Evolutionary conservation across 1,140 invertebrate species (phyloP).

Genomic region (Andrena cerasifolii): DNA sequence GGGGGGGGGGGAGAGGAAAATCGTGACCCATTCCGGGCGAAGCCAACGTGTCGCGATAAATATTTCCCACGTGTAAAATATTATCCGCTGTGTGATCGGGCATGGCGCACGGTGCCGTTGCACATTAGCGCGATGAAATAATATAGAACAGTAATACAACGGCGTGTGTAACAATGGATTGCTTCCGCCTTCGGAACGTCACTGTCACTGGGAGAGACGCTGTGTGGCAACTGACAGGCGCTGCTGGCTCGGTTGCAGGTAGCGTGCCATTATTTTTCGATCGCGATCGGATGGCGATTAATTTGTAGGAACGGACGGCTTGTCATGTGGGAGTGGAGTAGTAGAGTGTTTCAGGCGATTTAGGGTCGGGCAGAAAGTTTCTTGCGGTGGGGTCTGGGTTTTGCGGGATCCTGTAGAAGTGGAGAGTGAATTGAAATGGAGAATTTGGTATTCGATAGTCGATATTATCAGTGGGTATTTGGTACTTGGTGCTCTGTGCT

Average conservation of each 20-base stretch:
- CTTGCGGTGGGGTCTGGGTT: too few species aligned
- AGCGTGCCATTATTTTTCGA: constrained; percentile 1
- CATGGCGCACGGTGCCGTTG: neutral
- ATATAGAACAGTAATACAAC: constrained; percentile 13
- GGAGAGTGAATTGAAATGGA: too few species aligned
- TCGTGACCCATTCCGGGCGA: constrained; percentile 7
- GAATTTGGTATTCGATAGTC: too few species aligned
- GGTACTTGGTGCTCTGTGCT: too few species aligned
- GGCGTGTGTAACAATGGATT: constrained; percentile 9
- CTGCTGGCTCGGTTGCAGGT: too few species aligned
- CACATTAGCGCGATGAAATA: constrained; percentile 19
- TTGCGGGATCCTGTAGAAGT: too few species aligned
- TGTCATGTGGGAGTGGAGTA: neutral
- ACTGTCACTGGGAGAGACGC: too few species aligned
- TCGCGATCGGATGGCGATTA: neutral
- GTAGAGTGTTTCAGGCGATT: too few species aligned
- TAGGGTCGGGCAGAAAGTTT: too few species aligned
- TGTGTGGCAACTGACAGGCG: neutral
- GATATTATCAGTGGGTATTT: too few species aligned
- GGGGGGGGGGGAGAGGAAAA: neutral
- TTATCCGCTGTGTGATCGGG: neutral
- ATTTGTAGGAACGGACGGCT: neutral
- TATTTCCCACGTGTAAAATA: constrained; percentile 17
- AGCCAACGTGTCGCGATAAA: neutral
- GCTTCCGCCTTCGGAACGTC: constrained; percentile 1